These are phyloP conservation scores for Perccottus glenii DNA, from an alignment of 2,113 vertebrate genomes.

Conservation along the genomic window DNA sequence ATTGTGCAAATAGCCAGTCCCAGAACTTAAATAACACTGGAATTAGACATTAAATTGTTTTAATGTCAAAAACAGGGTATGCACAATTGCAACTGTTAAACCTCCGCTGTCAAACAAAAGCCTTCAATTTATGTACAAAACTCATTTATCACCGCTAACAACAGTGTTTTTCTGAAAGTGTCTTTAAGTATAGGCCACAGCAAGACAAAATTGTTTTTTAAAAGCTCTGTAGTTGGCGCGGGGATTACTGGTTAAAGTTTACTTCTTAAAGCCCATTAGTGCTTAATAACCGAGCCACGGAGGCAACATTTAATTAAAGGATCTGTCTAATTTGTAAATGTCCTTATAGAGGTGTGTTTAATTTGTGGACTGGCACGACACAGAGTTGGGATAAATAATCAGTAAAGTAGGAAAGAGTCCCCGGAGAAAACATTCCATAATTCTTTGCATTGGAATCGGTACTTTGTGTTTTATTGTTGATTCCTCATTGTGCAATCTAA, in stretches of 20 bases:
- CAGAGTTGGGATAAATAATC: slow-evolving; percentile 9
- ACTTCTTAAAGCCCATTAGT: slow-evolving; percentile 1
- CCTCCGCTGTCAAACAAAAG: slow-evolving; percentile 1
- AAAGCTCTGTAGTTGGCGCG: not conserved
- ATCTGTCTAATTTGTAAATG: not conserved
- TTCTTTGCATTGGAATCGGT: slow-evolving; percentile 16
- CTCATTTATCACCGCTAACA: slow-evolving; percentile 8
- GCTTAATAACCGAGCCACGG: slow-evolving; percentile 1
- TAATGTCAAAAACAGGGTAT: slow-evolving; percentile 6
- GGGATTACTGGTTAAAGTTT: not conserved
- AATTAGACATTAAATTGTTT: slow-evolving; percentile 12
- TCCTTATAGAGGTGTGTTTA: slow-evolving; percentile 10
- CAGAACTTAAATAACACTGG: slow-evolving; percentile 7
- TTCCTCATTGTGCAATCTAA: slow-evolving; percentile 40
- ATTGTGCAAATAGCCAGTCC: not conserved
- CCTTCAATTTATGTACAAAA: not conserved
- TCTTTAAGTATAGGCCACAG: not conserved
- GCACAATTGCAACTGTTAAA: slow-evolving; percentile 7
- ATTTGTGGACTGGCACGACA: not conserved
- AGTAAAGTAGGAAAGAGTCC: not conserved
- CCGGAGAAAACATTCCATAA: not conserved
- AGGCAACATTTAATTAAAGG: not conserved
- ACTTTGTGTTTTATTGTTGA: slow-evolving; percentile 34
- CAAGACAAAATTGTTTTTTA: not conserved
- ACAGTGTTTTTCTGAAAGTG: not conserved